Base-by-base conservation (phyloP, 2,113 vertebrate species). In the Thermophis baileyi region DNA sequence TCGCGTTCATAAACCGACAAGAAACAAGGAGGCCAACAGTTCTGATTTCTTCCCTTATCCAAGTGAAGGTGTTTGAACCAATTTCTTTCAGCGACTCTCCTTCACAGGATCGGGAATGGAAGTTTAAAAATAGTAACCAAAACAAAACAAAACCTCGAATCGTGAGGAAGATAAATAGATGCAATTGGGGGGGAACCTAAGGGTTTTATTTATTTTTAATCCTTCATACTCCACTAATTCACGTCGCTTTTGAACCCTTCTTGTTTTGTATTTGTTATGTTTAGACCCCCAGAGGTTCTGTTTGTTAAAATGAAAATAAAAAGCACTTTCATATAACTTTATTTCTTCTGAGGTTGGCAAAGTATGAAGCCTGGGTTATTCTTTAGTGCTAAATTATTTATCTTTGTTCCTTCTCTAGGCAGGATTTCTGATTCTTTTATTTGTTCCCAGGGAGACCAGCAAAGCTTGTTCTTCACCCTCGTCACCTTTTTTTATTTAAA, bases 311-410 rank as follows among this genome's bases (percentile, higher is more conserved):
- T 47, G 47, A 35, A 30, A 95, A 94, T 6, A 35, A 51, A 53
- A 46, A 94, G 94, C 88, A 93, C 95, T 93, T 96, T 95, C 93
- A 94, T 94, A 96, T 96, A 96, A 95, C 95, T 95, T 94, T 94
- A 94, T 96, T 96, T 96, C 96, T 95, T 94, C 95, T 92, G 90
- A 93, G 94, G 90, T 93, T 97, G 95, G 96, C 96, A 95, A 96
- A 95, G 93, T 96, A 95, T 95, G 96, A 96, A 96, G 55, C 95
- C 95, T 97, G 93, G 96, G 96, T 50, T 97, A 96, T 97, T 96
- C 97, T 57, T 97, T 94, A 94, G 95, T 93, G 90, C 96, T 97
- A 93, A 97, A 97, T 97, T 97, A 97, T 97, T 97, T 97, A 96
- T 97, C 97, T 96, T 94, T 94, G 92, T 95, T 94, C 93, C 88